Evolutionary conservation across 2,888 invertebrate species (phyloP).

Genomic region (Himalopsyche tibetana): DNA sequence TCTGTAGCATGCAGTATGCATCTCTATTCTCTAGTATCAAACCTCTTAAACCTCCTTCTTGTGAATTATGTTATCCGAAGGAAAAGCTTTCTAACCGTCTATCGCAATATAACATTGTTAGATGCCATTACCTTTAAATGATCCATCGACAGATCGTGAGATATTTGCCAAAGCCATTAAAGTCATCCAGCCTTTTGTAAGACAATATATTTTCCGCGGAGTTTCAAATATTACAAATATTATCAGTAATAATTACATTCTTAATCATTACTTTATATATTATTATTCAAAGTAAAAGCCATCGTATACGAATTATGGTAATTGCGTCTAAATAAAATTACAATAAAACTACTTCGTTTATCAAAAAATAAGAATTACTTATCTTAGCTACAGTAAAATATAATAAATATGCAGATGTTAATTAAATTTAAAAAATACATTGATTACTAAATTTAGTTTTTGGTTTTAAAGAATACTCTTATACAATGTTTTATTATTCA

Average conservation of each 20-base stretch:
- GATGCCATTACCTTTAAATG: background rate
- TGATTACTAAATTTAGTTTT: too few species aligned
- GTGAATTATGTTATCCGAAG: background rate
- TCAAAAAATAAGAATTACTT: too few species aligned
- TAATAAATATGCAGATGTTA: too few species aligned
- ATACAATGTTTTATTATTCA: too few species aligned
- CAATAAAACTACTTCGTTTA: too few species aligned
- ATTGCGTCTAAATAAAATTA: too few species aligned
- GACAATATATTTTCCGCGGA: background rate
- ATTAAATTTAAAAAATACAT: too few species aligned
- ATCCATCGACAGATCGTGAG: constrained; percentile 18
- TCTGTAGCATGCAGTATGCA: background rate
- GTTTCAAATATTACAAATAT: background rate
- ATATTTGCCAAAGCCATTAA: background rate
- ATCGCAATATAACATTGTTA: constrained; percentile 16
- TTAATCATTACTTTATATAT: too few species aligned
- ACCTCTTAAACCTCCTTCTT: background rate
- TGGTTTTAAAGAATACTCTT: too few species aligned
- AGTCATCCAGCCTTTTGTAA: background rate
- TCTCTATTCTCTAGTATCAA: background rate
- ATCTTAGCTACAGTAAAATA: too few species aligned
- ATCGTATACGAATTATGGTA: too few species aligned
- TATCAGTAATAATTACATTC: background rate
- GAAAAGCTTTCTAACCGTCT: constrained; percentile 6
- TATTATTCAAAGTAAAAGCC: too few species aligned